phyloP scores from a whole-genome alignment of 2,797 vertebrate genomes.

The Parauchenoglanis ngamensis region DNA sequence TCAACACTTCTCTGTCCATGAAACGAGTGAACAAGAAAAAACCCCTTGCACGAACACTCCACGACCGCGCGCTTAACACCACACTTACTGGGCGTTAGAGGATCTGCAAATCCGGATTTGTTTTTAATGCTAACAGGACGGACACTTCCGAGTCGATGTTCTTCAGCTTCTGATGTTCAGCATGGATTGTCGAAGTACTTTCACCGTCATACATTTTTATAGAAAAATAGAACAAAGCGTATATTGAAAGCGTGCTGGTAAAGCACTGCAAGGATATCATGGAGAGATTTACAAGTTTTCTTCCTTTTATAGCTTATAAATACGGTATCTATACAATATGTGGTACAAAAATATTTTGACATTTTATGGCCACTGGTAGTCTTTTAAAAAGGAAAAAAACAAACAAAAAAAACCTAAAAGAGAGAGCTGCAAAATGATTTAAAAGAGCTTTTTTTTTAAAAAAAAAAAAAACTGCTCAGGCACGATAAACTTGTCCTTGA shows the following conservation, averaged over 20 bases:
- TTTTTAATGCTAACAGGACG: neutral
- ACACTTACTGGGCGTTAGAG: neutral
- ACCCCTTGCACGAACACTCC: neutral
- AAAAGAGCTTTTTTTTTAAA: conserved; percentile 55
- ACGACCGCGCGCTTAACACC: neutral
- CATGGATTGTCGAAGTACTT: conserved; percentile 74
- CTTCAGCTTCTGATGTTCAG: conserved; percentile 21
- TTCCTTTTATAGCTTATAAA: conserved; percentile 89
- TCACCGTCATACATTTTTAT: conserved; percentile 63
- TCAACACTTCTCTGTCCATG: neutral
- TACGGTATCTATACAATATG: conserved; percentile 86
- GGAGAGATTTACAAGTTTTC: conserved; percentile 82
- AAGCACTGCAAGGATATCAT: conserved; percentile 88
- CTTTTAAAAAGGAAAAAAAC: conserved; percentile 34
- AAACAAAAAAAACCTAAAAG: neutral
- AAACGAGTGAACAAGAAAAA: neutral
- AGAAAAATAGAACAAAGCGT: conserved; percentile 82
- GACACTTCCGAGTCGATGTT: conserved; percentile 63
- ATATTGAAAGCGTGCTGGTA: conserved; percentile 69
- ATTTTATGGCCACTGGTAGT: conserved; percentile 76
- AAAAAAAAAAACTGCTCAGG: conserved; percentile 72
- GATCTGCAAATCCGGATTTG: neutral
- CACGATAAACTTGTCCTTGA: conserved; percentile 72
- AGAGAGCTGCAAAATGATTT: conserved; percentile 58
- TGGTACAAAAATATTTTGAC: conserved; percentile 87